phyloP scores from a whole-genome alignment of 2,888 invertebrate genomes.

The Sipunculus nudus region DNA sequence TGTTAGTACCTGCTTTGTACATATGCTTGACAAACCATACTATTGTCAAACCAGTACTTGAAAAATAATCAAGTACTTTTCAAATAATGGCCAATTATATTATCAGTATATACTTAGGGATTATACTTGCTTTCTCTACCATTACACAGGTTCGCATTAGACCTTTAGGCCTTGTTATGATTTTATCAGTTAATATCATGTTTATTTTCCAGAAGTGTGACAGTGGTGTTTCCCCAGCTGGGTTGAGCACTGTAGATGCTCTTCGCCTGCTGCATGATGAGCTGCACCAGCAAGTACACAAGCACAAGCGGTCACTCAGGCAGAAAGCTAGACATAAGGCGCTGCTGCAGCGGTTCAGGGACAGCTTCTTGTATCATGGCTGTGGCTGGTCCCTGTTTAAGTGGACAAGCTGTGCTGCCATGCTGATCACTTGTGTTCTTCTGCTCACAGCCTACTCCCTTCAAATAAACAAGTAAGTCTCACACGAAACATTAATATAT shows the following conservation, averaged over 20 bases:
- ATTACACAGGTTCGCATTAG: too few species aligned
- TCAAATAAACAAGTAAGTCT: slow-evolving; percentile 12
- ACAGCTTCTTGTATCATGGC: slow-evolving; percentile 13
- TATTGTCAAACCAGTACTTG: too few species aligned
- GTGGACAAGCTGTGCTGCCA: slow-evolving; percentile 16
- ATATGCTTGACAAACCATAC: too few species aligned
- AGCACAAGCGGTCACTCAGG: neutral
- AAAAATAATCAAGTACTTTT: too few species aligned
- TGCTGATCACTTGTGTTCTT: neutral
- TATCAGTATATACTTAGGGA: too few species aligned
- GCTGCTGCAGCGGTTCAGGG: slow-evolving; percentile 1
- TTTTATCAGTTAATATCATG: too few species aligned
- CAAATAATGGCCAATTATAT: too few species aligned
- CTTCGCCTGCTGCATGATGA: slow-evolving; percentile 33
- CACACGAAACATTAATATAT: neutral
- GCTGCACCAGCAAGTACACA: slow-evolving; percentile 8
- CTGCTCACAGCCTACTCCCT: slow-evolving; percentile 9
- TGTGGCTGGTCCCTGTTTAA: slow-evolving; percentile 13
- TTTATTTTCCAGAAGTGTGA: too few species aligned
- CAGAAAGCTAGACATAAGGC: neutral
- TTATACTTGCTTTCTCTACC: too few species aligned
- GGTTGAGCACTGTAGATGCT: slow-evolving; percentile 32
- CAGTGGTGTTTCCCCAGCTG: too few species aligned
- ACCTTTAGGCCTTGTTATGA: too few species aligned
- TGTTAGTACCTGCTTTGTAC: too few species aligned